phyloP scores from a whole-genome alignment of 1,140 invertebrate genomes.

The Achroia grisella region DNA sequence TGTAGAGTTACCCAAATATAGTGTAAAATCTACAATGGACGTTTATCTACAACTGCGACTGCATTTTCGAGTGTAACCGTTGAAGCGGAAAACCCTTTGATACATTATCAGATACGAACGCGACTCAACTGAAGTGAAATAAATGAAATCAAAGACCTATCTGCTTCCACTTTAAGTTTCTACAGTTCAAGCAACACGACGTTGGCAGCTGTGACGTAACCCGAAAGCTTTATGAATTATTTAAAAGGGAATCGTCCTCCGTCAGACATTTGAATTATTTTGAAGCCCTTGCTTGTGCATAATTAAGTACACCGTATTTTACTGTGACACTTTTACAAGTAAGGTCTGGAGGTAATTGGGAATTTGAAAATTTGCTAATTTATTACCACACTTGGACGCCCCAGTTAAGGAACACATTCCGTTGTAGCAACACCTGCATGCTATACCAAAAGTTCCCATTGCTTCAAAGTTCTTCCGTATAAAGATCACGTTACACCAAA shows the following conservation, averaged over 20 bases:
- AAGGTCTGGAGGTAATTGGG: conserved; percentile 9
- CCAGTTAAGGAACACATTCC: background rate
- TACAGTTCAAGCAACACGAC: conserved; percentile 4
- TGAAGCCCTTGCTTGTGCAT: conserved; percentile 32
- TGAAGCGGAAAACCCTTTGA: conserved; percentile 11
- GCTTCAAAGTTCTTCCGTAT: background rate
- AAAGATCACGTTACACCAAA: too few relatives aligned
- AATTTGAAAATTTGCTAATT: conserved; percentile 13
- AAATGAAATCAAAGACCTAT: conserved; percentile 26
- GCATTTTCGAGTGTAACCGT: background rate
- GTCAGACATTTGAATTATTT: conserved; percentile 45
- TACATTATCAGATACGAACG: conserved; percentile 14
- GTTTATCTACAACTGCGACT: background rate
- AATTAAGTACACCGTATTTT: conserved; percentile 32
- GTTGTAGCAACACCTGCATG: background rate
- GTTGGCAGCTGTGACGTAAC: conserved; percentile 26
- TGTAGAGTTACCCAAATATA: too few relatives aligned
- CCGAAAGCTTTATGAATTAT: conserved; percentile 43
- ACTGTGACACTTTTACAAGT: conserved; percentile 19
- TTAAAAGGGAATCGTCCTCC: conserved; percentile 28
- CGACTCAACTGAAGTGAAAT: conserved; percentile 9
- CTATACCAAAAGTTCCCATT: background rate
- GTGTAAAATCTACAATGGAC: too few relatives aligned
- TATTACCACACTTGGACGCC: background rate
- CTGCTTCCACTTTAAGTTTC: conserved; percentile 13